Base-by-base conservation (phyloP, 2,797 vertebrate species). In the Myripristis jacobus region DNA sequence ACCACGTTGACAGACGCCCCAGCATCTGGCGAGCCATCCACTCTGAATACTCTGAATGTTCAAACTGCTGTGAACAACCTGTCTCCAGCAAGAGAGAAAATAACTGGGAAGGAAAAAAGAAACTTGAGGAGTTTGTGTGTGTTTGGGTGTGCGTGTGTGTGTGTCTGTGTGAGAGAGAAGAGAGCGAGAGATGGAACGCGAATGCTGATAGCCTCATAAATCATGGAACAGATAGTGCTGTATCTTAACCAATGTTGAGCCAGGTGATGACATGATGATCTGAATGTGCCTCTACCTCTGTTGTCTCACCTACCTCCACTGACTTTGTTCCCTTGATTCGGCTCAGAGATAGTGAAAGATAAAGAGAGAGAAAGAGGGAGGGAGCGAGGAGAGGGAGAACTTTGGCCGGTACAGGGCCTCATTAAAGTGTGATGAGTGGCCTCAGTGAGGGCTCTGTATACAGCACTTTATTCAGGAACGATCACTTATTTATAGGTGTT, bases 401-500 rank as follows among this genome's bases (percentile, higher is more conserved):
- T 91, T 87, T 87, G 88, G 79, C 88, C 79, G 15, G 65, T 65
- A 66, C 83, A 83, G 79, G 47, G 62, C 63, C 24, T 87, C 81
- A 93, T 93, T 89, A 94, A 93, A 93, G 87, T 89, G 86, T 93
- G 90, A 94, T 94, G 93, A 92, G 91, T 80, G 88, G 82, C 88
- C 88, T 90, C 86, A 70, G 86, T 70, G 80, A 89, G 86, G 80
- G 79, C 80, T 87, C 79, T 77, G 83, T 91, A 91, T 93, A 91
- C 91, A 86, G 87, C 93, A 93, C 93, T 94, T 94, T 93, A 93
- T 93, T 93, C 91, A 89, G 87, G 85, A 92, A 84, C 51, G 36
- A 91, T 95, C 86, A 93, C 89, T 94, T 95, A 95, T 94, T 95
- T 92, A 94, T 93, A 87, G 88, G 81, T 90, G 92, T 93, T 91